A percentile compares a stretch with the other conserved stretches of the same genome.
phyloP scores from a whole-genome alignment of 2,888 invertebrate species.

The Icerya purchasi region DNA sequence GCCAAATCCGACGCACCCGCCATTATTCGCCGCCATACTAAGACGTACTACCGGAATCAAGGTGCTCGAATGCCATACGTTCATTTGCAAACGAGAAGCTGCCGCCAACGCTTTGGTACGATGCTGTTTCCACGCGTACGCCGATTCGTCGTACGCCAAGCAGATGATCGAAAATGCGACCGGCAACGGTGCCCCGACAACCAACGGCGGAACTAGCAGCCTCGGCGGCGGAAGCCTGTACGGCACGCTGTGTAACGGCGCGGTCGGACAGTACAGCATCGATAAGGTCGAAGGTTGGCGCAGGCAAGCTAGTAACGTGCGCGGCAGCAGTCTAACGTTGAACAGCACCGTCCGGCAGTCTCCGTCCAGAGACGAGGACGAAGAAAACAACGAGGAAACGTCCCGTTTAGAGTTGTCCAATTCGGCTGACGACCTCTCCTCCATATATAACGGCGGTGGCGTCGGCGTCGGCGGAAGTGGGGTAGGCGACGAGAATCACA shows the following conservation, averaged over 20 bases:
- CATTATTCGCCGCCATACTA: constrained; percentile 88
- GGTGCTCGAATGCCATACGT: constrained; percentile 95
- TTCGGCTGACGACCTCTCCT: constrained; percentile 51
- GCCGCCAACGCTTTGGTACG: constrained; percentile 93
- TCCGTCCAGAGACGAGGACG: constrained; percentile 22
- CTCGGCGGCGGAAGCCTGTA: constrained; percentile 19
- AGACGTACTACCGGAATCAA: constrained; percentile 90
- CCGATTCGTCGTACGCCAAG: constrained; percentile 80
- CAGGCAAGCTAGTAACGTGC: constrained; percentile 20
- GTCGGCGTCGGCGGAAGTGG: no score
- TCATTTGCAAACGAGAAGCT: constrained; percentile 87
- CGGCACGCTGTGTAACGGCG: constrained; percentile 17
- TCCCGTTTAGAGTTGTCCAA: constrained; percentile 23
- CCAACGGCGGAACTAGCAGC: constrained; percentile 17
- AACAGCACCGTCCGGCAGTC: constrained; percentile 27
- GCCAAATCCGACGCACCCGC: constrained; percentile 81
- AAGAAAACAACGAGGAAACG: constrained; percentile 27
- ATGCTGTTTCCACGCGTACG: constrained; percentile 94
- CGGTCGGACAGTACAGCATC: constrained; percentile 23
- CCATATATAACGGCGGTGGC: constrained; percentile 66
- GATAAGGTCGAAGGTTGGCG: constrained; percentile 36
- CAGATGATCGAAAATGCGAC: constrained; percentile 31
- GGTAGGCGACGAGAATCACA: constrained; percentile 86
- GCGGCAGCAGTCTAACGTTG: constrained; percentile 34
- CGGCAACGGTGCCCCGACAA: constrained; percentile 27